Base-by-base conservation (phyloP, 2,113 vertebrate genomes). In the Excalfactoria chinensis region DNA sequence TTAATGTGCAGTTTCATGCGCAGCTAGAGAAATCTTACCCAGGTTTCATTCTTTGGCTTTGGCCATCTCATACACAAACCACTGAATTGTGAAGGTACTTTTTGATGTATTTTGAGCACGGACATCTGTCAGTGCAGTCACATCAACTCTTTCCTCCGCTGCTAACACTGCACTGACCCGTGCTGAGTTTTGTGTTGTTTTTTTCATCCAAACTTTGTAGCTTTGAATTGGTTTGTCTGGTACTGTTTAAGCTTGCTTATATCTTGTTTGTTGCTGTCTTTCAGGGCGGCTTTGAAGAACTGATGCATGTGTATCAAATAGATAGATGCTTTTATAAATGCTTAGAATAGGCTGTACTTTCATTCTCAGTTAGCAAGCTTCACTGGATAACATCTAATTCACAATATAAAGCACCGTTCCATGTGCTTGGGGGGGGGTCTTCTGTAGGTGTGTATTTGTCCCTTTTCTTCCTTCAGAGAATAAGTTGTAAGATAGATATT, bases 221-320 rank as follows among this genome's bases (percentile, higher is more conserved):
- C 70, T 83, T 87, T 56, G 43, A 70, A 74, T 92, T n/a, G 4
- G 4, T 91, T 93, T 89, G 26, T 67, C 44, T 79, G 21, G 6
- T 87, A 20, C 22, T 83, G 18, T 85, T 96, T 85, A 64, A 89
- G 17, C 37, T 88, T 70, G 22, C 53, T 93, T 88, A 25, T 64
- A 41, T 76, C 58, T 76, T 90, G 41, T 35, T 62, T 67, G 44
- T 51, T 79, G 35, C 28, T 58, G 46, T 82, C 53, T 69, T 90
- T 90, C 46, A 79, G 55, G 46, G 21, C 79, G 35, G 6, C 81
- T 93, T 92, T 92, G 89, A 89, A 90, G 78, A 90, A 63, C 30
- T 40, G 22, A 49, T 56, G 40, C 13, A 76, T 89, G 46, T 13
- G 13, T 60, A 60, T 59, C 37, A 77, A 73, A 89, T 23, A 85